phyloP scores from a whole-genome alignment of 2,888 invertebrate species.

The Drosophila incognita region DNA sequence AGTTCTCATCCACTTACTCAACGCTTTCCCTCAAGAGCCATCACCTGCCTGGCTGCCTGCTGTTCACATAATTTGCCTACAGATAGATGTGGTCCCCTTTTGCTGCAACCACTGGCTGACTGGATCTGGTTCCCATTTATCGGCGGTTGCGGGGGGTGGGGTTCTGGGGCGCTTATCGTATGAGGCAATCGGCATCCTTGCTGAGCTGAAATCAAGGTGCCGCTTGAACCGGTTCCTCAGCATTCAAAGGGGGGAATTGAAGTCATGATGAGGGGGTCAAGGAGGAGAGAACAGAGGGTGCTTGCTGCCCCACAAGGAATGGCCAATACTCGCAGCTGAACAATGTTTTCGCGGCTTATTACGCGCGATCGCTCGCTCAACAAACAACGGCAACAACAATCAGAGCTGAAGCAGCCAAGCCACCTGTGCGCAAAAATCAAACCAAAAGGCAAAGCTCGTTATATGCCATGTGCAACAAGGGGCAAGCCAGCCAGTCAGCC shows the following conservation, averaged over 20 bases:
- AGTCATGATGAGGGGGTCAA: not conserved
- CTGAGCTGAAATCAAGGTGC: conserved; percentile 60
- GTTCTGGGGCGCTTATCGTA: conserved; percentile 41
- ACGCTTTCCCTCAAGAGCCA: conserved; percentile 15
- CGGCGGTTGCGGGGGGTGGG: not conserved
- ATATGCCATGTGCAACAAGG: conserved; percentile 29
- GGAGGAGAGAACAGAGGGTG: not conserved
- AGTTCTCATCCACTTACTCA: conserved; percentile 15
- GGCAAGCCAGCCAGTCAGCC: conserved; percentile 12
- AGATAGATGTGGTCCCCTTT: conserved; percentile 39
- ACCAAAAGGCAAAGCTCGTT: conserved; percentile 77
- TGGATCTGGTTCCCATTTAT: conserved; percentile 1
- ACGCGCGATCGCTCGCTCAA: conserved; percentile 69
- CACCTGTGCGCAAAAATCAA: conserved; percentile 77
- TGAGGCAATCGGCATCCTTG: conserved; percentile 58
- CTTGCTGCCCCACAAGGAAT: conserved; percentile 18
- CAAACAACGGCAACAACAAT: conserved; percentile 28
- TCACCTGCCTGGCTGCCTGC: conserved; percentile 19
- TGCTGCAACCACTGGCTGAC: not conserved
- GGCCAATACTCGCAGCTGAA: conserved; percentile 66
- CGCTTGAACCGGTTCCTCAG: conserved; percentile 64
- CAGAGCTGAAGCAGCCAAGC: conserved; percentile 38
- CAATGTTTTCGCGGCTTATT: conserved; percentile 84
- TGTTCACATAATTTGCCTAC: conserved; percentile 58
- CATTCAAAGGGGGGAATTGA: conserved; percentile 17